Conservation (phyloP, 2,113 vertebrate species). For the Sphyrna mokarran region DNA sequence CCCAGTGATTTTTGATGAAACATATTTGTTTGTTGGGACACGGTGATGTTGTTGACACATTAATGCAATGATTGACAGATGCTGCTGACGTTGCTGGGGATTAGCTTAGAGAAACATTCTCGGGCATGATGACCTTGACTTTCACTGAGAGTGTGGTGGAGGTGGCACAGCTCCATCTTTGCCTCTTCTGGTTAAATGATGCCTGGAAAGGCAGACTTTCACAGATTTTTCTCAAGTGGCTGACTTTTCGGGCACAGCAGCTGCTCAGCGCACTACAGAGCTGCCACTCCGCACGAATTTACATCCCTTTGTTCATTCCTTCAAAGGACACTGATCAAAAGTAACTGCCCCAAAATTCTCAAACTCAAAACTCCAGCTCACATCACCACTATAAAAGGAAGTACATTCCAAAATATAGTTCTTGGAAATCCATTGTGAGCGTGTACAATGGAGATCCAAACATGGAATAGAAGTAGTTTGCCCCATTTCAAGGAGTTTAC, state of each 20-base stretch:
- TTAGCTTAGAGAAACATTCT: neutral
- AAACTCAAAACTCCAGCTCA: neutral
- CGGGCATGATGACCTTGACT: neutral
- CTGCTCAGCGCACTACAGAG: neutral
- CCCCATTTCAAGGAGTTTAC: neutral
- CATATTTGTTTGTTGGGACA: neutral
- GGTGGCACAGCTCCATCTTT: neutral
- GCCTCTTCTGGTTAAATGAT: neutral
- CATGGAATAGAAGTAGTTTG: neutral
- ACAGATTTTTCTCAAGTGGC: neutral
- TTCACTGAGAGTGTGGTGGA: neutral
- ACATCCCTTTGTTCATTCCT: neutral
- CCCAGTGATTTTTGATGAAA: neutral
- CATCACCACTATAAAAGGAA: neutral
- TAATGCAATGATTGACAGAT: neutral
- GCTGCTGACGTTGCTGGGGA: neutral
- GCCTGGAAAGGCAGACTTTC: neutral
- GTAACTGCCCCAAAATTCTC: neutral
- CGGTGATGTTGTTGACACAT: neutral
- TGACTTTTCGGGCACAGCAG: neutral
- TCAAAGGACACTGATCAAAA: neutral
- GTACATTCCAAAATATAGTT: neutral
- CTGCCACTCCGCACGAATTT: neutral
- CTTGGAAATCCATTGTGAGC: neutral
- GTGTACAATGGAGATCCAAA: neutral